phyloP scores from a whole-genome alignment of 2,888 invertebrate genomes.

The Sesamia inferens region DNA sequence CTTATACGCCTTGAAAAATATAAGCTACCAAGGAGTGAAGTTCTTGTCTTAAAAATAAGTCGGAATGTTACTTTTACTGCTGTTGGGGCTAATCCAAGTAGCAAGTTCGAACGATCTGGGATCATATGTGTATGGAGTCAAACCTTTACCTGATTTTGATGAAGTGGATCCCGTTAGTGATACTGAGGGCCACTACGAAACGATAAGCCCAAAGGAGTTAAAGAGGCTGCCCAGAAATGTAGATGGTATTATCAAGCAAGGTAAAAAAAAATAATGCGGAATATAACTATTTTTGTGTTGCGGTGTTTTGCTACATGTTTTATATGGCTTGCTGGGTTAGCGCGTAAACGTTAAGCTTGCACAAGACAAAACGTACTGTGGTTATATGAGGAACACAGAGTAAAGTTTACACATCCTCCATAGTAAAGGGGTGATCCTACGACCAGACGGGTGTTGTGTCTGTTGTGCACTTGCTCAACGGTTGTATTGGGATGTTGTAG shows the following conservation, averaged over 20 bases:
- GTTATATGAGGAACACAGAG: too few relatives aligned
- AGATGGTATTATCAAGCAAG: not conserved
- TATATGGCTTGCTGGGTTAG: too few relatives aligned
- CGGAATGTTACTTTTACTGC: not conserved
- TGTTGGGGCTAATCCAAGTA: not conserved
- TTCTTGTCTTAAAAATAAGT: not conserved
- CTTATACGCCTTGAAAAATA: not conserved
- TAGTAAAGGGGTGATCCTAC: too few relatives aligned
- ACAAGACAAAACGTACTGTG: too few relatives aligned
- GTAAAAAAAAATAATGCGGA: not conserved
- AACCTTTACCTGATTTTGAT: conserved; percentile 9
- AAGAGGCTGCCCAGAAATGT: conserved; percentile 45
- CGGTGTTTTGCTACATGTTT: not conserved
- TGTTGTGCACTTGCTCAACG: too few relatives aligned
- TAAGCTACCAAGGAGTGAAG: not conserved
- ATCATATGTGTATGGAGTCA: not conserved
- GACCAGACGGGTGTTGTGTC: too few relatives aligned
- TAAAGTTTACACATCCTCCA: too few relatives aligned
- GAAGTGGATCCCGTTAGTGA: conserved; percentile 22
- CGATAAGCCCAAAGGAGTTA: conserved; percentile 15
- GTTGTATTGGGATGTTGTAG: too few relatives aligned
- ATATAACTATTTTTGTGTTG: not conserved
- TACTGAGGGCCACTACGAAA: not conserved
- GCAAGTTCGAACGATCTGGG: not conserved
- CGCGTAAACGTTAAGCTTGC: not conserved